These are phyloP conservation scores for Naja naja DNA, from an alignment of 2,113 vertebrate genomes.

Conservation along the genomic window DNA sequence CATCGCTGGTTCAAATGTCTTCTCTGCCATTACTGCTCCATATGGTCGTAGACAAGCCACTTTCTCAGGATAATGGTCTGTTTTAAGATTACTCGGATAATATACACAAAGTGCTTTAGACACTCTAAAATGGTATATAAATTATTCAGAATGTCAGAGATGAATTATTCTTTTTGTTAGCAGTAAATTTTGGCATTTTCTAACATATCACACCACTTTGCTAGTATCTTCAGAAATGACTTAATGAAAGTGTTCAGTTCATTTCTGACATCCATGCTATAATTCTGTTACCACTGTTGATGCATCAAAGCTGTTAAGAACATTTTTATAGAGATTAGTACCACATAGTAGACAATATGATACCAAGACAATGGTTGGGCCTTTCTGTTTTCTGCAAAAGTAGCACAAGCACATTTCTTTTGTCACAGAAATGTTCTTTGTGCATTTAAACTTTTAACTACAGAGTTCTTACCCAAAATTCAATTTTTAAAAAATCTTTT, in stretches of 20 bases:
- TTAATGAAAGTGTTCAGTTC: not conserved
- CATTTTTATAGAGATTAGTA: not conserved
- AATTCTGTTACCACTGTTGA: not conserved
- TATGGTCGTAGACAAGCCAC: not conserved
- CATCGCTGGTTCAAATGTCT: not conserved
- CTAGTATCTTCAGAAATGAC: not conserved
- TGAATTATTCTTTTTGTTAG: not conserved
- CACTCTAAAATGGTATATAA: not conserved
- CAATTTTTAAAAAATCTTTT: not conserved
- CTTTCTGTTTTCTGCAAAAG: not conserved
- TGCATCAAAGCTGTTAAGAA: not conserved
- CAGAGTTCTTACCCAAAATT: not conserved
- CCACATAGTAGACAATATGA: not conserved
- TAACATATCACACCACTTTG: not conserved
- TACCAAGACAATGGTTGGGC: not conserved
- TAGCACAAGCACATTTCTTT: not conserved
- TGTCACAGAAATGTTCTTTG: not conserved
- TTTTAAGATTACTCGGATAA: not conserved
- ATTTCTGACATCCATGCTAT: not conserved
- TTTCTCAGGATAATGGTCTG: not conserved
- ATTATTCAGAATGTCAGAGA: not conserved
- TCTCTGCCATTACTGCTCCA: not conserved
- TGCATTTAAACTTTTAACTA: not conserved
- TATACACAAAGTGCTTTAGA: not conserved
- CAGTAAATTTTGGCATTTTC: not conserved